Evolutionary conservation across 2,888 invertebrate species (phyloP).

Genomic region (Cephus sareptanus): DNA sequence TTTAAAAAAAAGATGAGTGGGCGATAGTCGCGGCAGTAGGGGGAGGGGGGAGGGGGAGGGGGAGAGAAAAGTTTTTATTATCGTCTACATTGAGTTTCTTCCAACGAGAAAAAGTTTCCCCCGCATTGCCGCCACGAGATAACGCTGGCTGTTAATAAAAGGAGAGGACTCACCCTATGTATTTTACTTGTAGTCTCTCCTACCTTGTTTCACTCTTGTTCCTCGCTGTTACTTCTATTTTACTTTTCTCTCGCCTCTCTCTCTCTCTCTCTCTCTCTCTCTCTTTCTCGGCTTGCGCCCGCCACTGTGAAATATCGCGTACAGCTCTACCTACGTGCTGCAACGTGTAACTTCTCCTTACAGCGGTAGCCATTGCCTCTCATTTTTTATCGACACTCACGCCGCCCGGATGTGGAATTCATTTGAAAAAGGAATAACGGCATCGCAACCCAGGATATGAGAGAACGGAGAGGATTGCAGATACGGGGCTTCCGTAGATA

Average conservation of each 20-base stretch:
- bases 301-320: not conserved
- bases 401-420: not conserved
- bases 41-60: rapidly evolving
- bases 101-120: not conserved
- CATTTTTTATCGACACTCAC: not conserved
- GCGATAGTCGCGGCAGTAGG: no score
- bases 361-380: not conserved
- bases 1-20: no score
- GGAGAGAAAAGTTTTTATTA: not conserved
- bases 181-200: not conserved
- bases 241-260: not conserved
- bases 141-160: not conserved
- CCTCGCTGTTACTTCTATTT: not conserved
- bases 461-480: not conserved
- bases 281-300: not conserved
- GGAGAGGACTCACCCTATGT: not conserved
- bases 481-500: constrained; percentile 29
- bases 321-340: not conserved
- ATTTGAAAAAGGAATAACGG: not conserved
- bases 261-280: no score
- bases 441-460: not conserved
- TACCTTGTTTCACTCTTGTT: not conserved
- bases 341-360: not conserved
- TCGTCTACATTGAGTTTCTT: not conserved
- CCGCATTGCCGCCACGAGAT: not conserved